Percentiles rank a stretch among this genome's conserved stretches.
Conservation (phyloP, 2,888 invertebrate species). For the Sphaerophoria taeniata region DNA sequence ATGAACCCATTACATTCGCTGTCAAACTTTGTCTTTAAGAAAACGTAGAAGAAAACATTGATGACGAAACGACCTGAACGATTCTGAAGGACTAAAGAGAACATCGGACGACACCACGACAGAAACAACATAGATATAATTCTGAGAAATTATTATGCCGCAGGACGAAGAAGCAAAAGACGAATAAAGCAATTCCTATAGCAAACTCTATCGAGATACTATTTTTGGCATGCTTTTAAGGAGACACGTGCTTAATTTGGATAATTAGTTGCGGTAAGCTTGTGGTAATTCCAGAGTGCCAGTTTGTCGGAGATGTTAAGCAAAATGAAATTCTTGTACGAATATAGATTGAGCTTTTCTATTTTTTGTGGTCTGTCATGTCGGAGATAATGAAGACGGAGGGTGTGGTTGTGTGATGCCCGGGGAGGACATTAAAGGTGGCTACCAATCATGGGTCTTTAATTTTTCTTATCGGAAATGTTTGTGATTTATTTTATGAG, state of each 20-base stretch:
- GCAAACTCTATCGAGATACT: background rate
- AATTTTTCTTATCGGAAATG: conserved; percentile 16
- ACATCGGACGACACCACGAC: conserved; percentile 3
- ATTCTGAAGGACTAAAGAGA: background rate
- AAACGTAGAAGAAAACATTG: background rate
- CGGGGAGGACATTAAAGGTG: background rate
- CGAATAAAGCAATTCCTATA: conserved; percentile 8
- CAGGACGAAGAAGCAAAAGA: background rate
- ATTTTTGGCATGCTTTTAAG: conserved; percentile 24
- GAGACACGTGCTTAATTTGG: conserved; percentile 62
- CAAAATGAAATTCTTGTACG: conserved; percentile 26
- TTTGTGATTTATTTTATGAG: conserved; percentile 22
- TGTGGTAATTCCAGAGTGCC: conserved; percentile 21
- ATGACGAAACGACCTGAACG: background rate
- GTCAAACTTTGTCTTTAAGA: too few relatives aligned
- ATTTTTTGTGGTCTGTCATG: background rate
- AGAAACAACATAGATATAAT: conserved; percentile 58
- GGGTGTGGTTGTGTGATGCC: conserved; percentile 11
- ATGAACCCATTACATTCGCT: too few relatives aligned
- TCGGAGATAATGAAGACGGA: background rate
- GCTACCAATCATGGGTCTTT: background rate
- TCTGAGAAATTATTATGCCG: conserved; percentile 60
- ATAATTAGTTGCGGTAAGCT: conserved; percentile 54
- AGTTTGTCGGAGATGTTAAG: conserved; percentile 15
- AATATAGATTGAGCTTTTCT: conserved; percentile 23